Base-by-base conservation (phyloP, 1,140 invertebrate species). In the Eriocheir sinensis region DNA sequence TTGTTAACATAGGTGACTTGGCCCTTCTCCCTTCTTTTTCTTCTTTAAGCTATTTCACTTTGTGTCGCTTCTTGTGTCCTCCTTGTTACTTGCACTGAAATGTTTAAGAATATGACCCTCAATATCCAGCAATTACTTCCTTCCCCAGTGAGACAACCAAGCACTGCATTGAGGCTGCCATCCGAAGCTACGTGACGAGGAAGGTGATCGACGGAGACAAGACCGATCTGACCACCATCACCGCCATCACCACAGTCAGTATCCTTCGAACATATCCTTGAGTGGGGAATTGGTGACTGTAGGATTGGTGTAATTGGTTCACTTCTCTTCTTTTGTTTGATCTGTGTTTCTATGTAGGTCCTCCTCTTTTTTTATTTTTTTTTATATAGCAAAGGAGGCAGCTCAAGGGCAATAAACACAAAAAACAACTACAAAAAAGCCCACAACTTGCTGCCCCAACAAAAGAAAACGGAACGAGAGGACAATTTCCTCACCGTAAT, bases 141-240 rank as follows among this genome's bases (percentile, higher is more conserved):
- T 32, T 15, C 34, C 41, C 60, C 86, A 94, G 93, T 85, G 93
- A 94, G 79, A 91, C 93, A 72, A 90, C 93, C 36, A 94, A 94
- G 80, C 93, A 94, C 72, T 94, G 93, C 38, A 48, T 94, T 79
- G 93, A 94, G 79, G 88, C 89, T n/a, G 93, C 93, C 27, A 72
- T 94, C 12, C 93, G 93, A 0, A 94, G 83, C 53, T 94, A 94
- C 60, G 93, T 94, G n/a, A 94, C 93, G 9, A 53, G 81, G 27
- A 89, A 36, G 40, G 72, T 94, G 30, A 90, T 94, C 36, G 38
- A 94, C 21, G 93, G 93, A 21, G 93, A 80, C 36, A n/a, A 80
- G 79, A 94, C 93, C 30, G 32, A 94, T 2, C 38, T 94, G 40
- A n/a, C 21, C 44, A 60, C 93, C 44, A 85, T 94, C 89, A 94